Evolutionary conservation across 2,797 vertebrate species (phyloP).

Genomic region (Champsocephalus gunnari): DNA sequence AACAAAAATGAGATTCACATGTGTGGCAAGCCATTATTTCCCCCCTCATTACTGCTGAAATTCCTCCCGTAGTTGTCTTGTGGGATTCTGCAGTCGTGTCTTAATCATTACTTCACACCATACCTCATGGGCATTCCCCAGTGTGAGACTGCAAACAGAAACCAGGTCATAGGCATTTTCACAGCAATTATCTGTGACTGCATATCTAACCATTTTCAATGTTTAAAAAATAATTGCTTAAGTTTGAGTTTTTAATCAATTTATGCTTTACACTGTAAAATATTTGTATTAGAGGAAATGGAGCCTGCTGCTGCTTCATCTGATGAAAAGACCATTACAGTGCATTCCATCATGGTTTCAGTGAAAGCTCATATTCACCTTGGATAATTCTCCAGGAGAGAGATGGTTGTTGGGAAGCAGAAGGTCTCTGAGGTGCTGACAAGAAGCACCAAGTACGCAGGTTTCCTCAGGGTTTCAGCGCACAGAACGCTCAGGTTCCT

Average conservation of each 20-base stretch:
- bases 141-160: conserved; percentile 16
- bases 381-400: conserved; percentile 62
- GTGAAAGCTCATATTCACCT: conserved; percentile 66
- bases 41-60: conserved; percentile 45
- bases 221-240: neutral
- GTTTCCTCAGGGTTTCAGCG: conserved; percentile 54
- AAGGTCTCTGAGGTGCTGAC: conserved; percentile 71
- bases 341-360: conserved; percentile 59
- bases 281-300: conserved; percentile 31
- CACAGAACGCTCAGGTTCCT: conserved; percentile 39
- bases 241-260: neutral
- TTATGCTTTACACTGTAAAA: conserved; percentile 4
- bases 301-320: conserved; percentile 36
- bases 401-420: conserved; percentile 66
- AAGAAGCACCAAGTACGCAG: conserved; percentile 50
- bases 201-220: neutral
- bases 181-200: conserved; percentile 27
- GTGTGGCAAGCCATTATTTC: conserved; percentile 43
- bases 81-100: conserved; percentile 47
- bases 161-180: neutral
- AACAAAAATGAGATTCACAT: conserved; percentile 36
- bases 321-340: conserved; percentile 68
- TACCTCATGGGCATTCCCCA: conserved; percentile 22
- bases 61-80: conserved; percentile 48
- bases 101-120: conserved; percentile 39